These are phyloP conservation scores for Atta colombica DNA, from an alignment of 1,140 invertebrate species.

Conservation along the genomic window DNA sequence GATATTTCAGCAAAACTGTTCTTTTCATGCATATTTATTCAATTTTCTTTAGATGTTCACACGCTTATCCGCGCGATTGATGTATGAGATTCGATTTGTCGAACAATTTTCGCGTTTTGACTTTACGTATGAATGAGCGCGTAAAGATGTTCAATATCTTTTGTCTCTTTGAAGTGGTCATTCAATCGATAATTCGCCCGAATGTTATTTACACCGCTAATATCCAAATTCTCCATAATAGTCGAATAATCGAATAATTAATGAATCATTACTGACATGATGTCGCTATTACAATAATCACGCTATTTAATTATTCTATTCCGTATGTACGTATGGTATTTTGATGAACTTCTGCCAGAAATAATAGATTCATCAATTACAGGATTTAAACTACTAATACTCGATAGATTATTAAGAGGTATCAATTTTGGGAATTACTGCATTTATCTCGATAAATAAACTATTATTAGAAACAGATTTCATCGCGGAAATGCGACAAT, in stretches of 20 bases:
- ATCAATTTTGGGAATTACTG: background rate
- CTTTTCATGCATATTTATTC: background rate
- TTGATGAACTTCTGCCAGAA: slow-evolving; percentile 1
- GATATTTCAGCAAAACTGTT: too few relatives aligned
- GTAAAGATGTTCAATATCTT: slow-evolving; percentile 1
- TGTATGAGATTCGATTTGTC: background rate
- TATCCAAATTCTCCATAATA: background rate
- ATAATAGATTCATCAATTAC: slow-evolving; percentile 24
- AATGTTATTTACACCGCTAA: background rate
- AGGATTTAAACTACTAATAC: background rate
- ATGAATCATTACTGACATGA: slow-evolving; percentile 18
- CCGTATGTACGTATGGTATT: slow-evolving; percentile 2
- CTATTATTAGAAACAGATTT: slow-evolving; percentile 4
- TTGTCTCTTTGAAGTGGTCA: background rate
- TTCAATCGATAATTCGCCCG: background rate
- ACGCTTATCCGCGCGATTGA: background rate
- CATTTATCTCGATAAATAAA: background rate
- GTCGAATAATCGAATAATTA: slow-evolving; percentile 15
- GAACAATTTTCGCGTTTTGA: background rate
- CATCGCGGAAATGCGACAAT: background rate
- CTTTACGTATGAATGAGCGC: background rate
- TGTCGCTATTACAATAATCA: background rate
- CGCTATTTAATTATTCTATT: slow-evolving; percentile 27
- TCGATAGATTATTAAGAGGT: slow-evolving; percentile 4
- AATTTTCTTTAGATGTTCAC: background rate